Evolutionary conservation across 2,888 invertebrate species (phyloP).

Genomic region (Sesamia inferens): DNA sequence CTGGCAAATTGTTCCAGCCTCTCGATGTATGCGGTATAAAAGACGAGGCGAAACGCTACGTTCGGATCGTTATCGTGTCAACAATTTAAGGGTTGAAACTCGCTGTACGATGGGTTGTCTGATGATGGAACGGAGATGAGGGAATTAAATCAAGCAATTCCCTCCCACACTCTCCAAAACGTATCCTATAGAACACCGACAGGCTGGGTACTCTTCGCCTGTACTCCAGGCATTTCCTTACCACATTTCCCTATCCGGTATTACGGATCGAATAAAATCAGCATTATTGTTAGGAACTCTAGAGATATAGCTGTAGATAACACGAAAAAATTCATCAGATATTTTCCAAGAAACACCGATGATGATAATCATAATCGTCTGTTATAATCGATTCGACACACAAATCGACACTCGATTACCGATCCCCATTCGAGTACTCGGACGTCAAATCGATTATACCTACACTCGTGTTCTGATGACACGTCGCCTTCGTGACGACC

Average conservation of each 20-base stretch:
- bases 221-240: background rate
- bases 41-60: too few relatives aligned
- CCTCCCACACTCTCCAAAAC: too few relatives aligned
- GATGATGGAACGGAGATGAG: too few relatives aligned
- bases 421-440: conserved; percentile 16
- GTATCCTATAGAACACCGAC: too few relatives aligned
- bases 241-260: background rate
- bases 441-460: conserved; percentile 39
- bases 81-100: too few relatives aligned
- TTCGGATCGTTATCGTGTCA: too few relatives aligned
- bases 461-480: conserved; percentile 29
- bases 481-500: conserved; percentile 26
- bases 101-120: too few relatives aligned
- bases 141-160: too few relatives aligned
- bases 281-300: background rate
- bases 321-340: background rate
- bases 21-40: too few relatives aligned
- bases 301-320: background rate
- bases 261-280: background rate
- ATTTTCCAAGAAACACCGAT: background rate
- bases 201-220: too few relatives aligned
- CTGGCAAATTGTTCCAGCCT: too few relatives aligned
- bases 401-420: conserved; percentile 22
- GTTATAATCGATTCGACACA: conserved; percentile 16
- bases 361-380: background rate